A percentile compares a stretch with the other conserved stretches of the same genome.
Evolutionary conservation across 1,140 invertebrate genomes (phyloP).

Genomic region (Tetraneura akinire): DNA sequence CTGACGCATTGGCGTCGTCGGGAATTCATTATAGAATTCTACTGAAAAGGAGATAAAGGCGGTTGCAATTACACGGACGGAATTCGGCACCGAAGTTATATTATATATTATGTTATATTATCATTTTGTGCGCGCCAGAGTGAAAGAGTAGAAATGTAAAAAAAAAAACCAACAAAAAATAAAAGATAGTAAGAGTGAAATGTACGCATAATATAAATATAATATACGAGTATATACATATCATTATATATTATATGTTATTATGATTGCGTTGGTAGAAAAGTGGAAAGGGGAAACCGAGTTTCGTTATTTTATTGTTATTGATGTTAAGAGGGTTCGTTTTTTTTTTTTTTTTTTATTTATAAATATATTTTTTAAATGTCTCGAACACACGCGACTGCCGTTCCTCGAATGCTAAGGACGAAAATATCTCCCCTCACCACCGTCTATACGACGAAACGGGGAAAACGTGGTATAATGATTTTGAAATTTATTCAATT

Average conservation of each 20-base stretch:
- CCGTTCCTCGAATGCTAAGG: neutral
- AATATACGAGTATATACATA: too few relatives aligned
- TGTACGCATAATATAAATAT: neutral
- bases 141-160: neutral
- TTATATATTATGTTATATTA: too few relatives aligned
- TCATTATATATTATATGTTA: too few relatives aligned
- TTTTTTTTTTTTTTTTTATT: too few relatives aligned
- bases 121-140: neutral
- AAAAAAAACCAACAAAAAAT: too few relatives aligned
- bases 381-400: slow-evolving; percentile 17
- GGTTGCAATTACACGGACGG: slow-evolving; percentile 40
- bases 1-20: neutral
- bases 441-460: neutral
- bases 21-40: slow-evolving; percentile 45
- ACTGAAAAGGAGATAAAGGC: slow-evolving; percentile 36
- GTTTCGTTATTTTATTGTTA: slow-evolving; percentile 45
- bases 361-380: slow-evolving; percentile 24
- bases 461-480: neutral
- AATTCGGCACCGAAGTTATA: slow-evolving; percentile 15
- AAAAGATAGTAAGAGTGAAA: neutral
- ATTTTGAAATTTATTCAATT: too few relatives aligned
- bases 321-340: slow-evolving; percentile 39
- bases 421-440: neutral
- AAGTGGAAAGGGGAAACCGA: slow-evolving; percentile 6
- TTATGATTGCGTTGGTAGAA: neutral